These are phyloP conservation scores for Bergia sp. DNA, from an alignment of 92 coral and sea anemone genomes.

Conservation along the genomic window DNA sequence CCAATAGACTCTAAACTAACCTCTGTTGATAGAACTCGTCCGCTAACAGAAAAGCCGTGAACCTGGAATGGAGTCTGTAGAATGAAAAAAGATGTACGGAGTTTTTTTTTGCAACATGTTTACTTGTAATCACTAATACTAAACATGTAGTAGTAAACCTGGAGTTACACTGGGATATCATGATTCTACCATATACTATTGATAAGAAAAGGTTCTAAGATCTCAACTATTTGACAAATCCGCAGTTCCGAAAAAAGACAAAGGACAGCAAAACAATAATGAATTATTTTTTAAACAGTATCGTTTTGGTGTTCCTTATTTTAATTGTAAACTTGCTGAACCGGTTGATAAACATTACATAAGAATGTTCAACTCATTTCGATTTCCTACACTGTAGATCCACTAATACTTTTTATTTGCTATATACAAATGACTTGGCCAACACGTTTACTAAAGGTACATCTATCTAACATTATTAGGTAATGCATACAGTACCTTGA, in stretches of 20 bases:
- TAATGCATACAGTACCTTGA: conserved; percentile 65
- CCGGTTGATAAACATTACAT: background rate
- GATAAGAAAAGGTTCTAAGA: too few relatives aligned
- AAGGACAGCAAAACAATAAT: background rate
- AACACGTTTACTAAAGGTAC: background rate
- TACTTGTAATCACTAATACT: background rate
- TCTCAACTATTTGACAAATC: too few relatives aligned
- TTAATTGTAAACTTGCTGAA: background rate
- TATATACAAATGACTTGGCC: background rate
- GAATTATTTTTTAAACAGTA: background rate
- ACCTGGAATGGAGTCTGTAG: conserved; percentile 60
- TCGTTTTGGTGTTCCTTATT: background rate
- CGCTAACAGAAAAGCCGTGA: too few relatives aligned
- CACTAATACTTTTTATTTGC: background rate
- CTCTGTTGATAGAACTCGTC: too few relatives aligned
- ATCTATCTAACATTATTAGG: background rate
- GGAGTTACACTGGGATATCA: background rate
- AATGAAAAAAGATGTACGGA: background rate
- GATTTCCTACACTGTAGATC: background rate
- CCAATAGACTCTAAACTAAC: too few relatives aligned
- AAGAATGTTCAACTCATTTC: background rate
- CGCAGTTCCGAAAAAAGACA: background rate
- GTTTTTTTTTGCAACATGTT: background rate
- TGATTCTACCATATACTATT: too few relatives aligned
- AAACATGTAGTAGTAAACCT: background rate